These are phyloP conservation scores for Gila orcuttii DNA, from an alignment of 2,113 vertebrate genomes.

Conservation along the genomic window DNA sequence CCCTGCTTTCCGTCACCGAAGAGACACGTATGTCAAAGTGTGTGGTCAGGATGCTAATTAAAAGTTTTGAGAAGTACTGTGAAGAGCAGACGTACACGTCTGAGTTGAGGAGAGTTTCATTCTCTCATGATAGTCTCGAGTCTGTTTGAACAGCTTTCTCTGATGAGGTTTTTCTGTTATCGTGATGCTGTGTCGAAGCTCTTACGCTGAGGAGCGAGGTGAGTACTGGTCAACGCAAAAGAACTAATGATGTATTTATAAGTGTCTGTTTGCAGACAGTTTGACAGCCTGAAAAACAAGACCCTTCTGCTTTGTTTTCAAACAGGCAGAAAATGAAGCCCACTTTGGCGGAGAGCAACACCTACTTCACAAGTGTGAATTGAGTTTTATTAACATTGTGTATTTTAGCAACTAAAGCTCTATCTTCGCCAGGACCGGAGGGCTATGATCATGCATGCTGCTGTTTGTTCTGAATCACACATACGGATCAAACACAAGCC, in stretches of 20 bases:
- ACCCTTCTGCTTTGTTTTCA: conserved; percentile 61
- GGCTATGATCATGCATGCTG: no score
- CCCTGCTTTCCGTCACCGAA: not conserved
- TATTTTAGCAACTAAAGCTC: conserved; percentile 42
- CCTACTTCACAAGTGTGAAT: conserved; percentile 67
- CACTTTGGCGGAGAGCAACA: conserved; percentile 57
- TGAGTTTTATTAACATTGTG: conserved; percentile 59
- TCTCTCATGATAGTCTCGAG: not conserved
- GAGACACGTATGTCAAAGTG: not conserved
- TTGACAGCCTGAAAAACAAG: conserved; percentile 3
- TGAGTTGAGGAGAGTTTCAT: not conserved
- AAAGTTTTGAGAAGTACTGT: not conserved
- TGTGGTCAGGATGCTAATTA: not conserved
- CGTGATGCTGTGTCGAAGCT: not conserved
- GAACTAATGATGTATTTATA: conserved; percentile 12
- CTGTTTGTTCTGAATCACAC: conserved; percentile 4
- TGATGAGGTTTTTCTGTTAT: not conserved
- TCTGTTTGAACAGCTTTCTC: not conserved
- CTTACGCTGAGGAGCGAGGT: not conserved
- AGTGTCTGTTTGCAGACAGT: conserved; percentile 14
- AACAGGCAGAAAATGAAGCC: conserved; percentile 63
- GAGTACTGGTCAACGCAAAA: conserved; percentile 8
- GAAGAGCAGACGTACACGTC: not conserved
- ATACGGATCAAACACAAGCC: not conserved
- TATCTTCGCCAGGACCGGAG: conserved; percentile 41